phyloP scores from a whole-genome alignment of 1,140 invertebrate genomes.

The Drosophila mauritiana region DNA sequence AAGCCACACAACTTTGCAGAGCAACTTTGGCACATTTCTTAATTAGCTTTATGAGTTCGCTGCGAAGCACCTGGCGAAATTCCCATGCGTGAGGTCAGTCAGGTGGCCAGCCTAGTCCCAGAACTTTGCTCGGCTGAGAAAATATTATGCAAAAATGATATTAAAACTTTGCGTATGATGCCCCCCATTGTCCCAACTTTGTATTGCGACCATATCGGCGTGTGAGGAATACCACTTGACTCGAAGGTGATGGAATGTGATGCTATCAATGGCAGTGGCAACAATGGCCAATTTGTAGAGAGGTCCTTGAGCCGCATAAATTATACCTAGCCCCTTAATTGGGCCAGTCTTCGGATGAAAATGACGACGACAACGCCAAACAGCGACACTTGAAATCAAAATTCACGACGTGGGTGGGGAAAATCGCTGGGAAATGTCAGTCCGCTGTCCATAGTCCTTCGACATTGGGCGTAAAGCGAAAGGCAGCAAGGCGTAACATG shows the following conservation, averaged over 20 bases:
- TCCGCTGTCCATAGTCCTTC: conserved; percentile 26
- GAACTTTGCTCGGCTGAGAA: conserved; percentile 31
- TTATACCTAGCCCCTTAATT: conserved; percentile 73
- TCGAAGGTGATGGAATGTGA: neutral
- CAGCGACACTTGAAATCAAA: conserved; percentile 71
- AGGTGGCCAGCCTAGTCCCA: conserved; percentile 43
- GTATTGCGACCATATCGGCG: conserved; percentile 20
- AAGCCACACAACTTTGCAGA: conserved; percentile 8
- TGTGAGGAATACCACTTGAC: conserved; percentile 2
- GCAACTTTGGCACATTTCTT: conserved; percentile 76
- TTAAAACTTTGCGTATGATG: conserved; percentile 66
- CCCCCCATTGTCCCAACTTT: conserved; percentile 65
- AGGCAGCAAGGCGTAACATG: conserved; percentile 82
- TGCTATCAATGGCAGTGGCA: conserved; percentile 67
- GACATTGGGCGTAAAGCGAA: conserved; percentile 63
- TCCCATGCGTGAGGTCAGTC: conserved; percentile 77
- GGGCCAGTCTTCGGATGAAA: conserved; percentile 60
- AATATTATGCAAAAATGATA: conserved; percentile 76
- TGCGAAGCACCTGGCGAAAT: conserved; percentile 61
- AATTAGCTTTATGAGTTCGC: conserved; percentile 81
- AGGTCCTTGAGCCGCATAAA: conserved; percentile 75
- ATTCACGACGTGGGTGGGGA: conserved; percentile 44
- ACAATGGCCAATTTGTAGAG: conserved; percentile 77
- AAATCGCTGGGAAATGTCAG: conserved; percentile 9
- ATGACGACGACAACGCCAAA: conserved; percentile 41